Evolutionary conservation across 2,113 vertebrate genomes (phyloP).

Genomic region (Cromileptes altivelis): DNA sequence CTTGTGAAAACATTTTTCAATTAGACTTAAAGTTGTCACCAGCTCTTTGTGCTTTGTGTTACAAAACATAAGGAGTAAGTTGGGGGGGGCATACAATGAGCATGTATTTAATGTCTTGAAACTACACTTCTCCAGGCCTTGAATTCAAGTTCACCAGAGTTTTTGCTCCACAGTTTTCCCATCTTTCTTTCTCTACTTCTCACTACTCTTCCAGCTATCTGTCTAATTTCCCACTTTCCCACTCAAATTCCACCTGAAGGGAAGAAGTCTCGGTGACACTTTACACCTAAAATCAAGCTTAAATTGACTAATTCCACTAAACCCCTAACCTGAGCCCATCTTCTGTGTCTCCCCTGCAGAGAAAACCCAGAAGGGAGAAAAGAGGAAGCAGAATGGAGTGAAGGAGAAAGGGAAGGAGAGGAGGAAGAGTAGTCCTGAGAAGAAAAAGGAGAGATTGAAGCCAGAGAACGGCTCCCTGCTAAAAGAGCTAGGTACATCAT

Average conservation of each 20-base stretch:
- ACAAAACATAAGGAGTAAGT: neutral
- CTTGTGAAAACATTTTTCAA: neutral
- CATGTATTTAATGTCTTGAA: neutral
- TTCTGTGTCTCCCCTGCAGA: constrained; percentile 84
- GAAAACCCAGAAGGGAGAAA: constrained; percentile 89
- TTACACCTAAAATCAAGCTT: constrained; percentile 14
- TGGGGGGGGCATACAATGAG: neutral
- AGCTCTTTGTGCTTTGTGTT: neutral
- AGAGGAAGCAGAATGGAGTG: constrained; percentile 89
- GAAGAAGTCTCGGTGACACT: constrained; percentile 1
- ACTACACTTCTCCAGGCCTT: neutral
- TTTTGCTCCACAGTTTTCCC: no score
- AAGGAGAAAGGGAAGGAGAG: constrained; percentile 91
- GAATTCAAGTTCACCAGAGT: neutral
- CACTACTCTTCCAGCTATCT: neutral
- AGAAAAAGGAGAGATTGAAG: constrained; percentile 95
- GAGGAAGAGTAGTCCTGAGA: constrained; percentile 91
- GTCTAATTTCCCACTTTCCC: neutral
- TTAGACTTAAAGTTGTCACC: neutral
- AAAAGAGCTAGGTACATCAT: constrained; percentile 91
- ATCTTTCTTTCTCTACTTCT: neutral
- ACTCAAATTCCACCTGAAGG: constrained; percentile 13
- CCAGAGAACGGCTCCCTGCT: constrained; percentile 91
- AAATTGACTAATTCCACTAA: constrained; percentile 49
- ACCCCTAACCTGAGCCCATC: constrained; percentile 49